Base-by-base conservation (phyloP, 2,113 vertebrate genomes). In the Benitochromis conjunctus region DNA sequence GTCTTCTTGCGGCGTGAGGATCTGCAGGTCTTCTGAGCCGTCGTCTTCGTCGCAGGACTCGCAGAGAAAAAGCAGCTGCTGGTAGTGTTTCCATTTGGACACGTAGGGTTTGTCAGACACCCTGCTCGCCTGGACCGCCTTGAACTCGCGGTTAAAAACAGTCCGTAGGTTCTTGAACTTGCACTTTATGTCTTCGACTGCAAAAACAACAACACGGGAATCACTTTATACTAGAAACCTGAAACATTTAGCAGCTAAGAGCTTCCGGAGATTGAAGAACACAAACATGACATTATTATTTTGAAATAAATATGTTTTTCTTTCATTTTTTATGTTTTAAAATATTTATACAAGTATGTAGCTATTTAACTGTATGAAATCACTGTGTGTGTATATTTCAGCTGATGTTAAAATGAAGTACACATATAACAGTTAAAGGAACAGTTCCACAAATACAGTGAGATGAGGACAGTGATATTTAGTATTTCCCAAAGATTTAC, bases 121-220 rank as follows among this genome's bases (percentile, higher is more conserved):
- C 46, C 38, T 74, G 88, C 87, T 82, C 0, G 64, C 53, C 84
- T 79, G 87, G 4, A 91, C 91, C 2, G 83, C 81, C 81, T 92
- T 93, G 56, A 80, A 85, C 8, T 94, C 93, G 1, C 94, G 93
- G 83, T 94, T 89, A 29, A 94, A 94, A 41, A 94, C 92, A 0
- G 94, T 94, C 3, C 92, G 92, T 0, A 94, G 94, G 88, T 94
- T 94, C 84, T 94, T 94, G 79, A 94, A 94, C 77, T 94, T 94
- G 77, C 81, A 82, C 58, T 94, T 94, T 53, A 94, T 36, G 58
- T 94, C 93, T 48, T 93, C 92, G 6, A 94, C 94, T 94, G 87
- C 19, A 71, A 90, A 84, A 69, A 85, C 10, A 85, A 9, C 5
- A 69, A 86, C 8, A 86, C 14, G 78, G 21, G 18, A 48, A 10